Base-by-base conservation (phyloP, 2,888 invertebrate species). In the Lycophotia porphyrea region DNA sequence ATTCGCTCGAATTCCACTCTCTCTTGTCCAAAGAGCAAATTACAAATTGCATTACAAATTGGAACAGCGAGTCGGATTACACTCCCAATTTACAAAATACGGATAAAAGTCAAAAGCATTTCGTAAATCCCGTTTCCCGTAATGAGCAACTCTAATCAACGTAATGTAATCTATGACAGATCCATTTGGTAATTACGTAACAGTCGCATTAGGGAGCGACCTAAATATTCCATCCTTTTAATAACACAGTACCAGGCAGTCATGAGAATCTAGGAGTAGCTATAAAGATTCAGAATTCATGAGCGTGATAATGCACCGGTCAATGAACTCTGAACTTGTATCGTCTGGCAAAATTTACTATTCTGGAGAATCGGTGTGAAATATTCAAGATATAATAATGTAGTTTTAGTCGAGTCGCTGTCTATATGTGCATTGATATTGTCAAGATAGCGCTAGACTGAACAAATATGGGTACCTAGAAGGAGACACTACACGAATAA, bases 131-230 rank as follows among this genome's bases (percentile, higher is more conserved):
- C 42, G 75, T 70, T 78, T 70, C 24, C 31, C 68, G 66, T 76
- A 78, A 88, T 82, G 83, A 84, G 74, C 78, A 71, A 78, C 52
- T 71, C 71, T 82, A 88, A 89, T 88, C 84, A 86, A 68, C 71
- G 75, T 85, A 88, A 88, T 88, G 87, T 79, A 78, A 86, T 87
- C 81, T 84, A 84, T 87, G 82, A 76, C 71, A 74, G 75, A 80
- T 74, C 86, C 87, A 88, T 90, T 83, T 78, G 66, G 78, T 88
- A 86, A 89, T 88, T 87, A 87, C 78, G 71, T 82, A 58, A 71
- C 70, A 67, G 80, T 67, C 27, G 44, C 64, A 69, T 63, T 65
- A 60, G 68, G 71, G 72, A 47, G 65, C 76, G 83, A 81, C 81
- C 82, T 78, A 74, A 80, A 83, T 85, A 76, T 78, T 75, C 72